A percentile compares a stretch with the other conserved stretches of the same genome.
phyloP scores from a whole-genome alignment of 2,888 invertebrate genomes.

The Ephialtes manifestator region DNA sequence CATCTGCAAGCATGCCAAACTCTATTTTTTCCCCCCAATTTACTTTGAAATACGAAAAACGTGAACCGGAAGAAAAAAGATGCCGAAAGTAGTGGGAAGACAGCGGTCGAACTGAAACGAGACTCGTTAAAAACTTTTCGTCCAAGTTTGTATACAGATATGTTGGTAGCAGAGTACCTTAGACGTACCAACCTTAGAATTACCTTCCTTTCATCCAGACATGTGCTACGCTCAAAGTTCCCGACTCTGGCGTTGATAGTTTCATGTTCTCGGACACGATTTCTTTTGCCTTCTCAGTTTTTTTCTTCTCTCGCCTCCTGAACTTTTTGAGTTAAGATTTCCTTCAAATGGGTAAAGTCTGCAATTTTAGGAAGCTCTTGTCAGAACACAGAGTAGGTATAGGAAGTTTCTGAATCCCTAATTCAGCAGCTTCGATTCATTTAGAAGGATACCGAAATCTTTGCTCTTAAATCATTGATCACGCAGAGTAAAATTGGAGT shows the following conservation, averaged over 20 bases:
- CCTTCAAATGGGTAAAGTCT: too few species aligned
- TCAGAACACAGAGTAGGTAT: too few species aligned
- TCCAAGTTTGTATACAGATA: constrained; percentile 24
- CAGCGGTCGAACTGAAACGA: constrained; percentile 28
- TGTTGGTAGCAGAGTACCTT: constrained; percentile 4
- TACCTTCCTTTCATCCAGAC: constrained; percentile 15
- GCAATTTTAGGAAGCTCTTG: too few species aligned
- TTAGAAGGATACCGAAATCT: background rate
- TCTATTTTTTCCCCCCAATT: constrained; percentile 48
- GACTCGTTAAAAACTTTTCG: constrained; percentile 64
- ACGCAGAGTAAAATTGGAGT: background rate
- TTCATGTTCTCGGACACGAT: constrained; percentile 70
- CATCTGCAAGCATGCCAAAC: constrained; percentile 23
- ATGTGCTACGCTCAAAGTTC: constrained; percentile 33
- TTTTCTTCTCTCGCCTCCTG: background rate
- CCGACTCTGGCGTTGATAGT: constrained; percentile 22
- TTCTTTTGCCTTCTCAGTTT: constrained; percentile 61
- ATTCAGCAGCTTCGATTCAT: constrained; percentile 6
- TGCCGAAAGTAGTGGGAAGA: background rate
- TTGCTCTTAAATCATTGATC: background rate
- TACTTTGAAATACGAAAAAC: constrained; percentile 35
- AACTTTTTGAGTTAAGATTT: background rate
- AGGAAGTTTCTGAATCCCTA: too few species aligned
- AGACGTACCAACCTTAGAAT: background rate
- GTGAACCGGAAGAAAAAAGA: background rate